Evolutionary conservation across 2,888 invertebrate genomes (phyloP).

Genomic region (Tachina fera): DNA sequence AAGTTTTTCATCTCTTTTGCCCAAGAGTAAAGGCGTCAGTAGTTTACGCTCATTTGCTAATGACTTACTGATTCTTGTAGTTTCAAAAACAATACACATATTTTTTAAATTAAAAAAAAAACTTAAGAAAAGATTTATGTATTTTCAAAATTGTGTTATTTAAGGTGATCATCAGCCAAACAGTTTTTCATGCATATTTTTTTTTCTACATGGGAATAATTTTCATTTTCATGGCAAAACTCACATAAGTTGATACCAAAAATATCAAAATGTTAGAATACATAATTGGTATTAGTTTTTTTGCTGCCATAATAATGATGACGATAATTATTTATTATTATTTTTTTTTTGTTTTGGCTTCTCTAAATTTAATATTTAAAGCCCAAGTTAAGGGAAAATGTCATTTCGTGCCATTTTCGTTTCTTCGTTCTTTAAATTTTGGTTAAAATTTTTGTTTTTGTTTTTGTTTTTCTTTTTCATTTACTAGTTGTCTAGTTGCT

Average conservation of each 20-base stretch:
- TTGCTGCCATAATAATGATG: slow-evolving; percentile 30
- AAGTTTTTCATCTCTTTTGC: slow-evolving; percentile 12
- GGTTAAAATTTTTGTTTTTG: slow-evolving; percentile 2
- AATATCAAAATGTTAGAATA: slow-evolving; percentile 13
- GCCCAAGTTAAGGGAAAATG: slow-evolving; percentile 76
- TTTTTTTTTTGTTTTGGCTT: slow-evolving; percentile 70
- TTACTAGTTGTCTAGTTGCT: slow-evolving; percentile 38
- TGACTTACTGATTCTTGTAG: slow-evolving; percentile 77
- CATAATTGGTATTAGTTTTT: slow-evolving; percentile 7
- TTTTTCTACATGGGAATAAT: slow-evolving; percentile 61
- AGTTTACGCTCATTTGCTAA: slow-evolving; percentile 78
- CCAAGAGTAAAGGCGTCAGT: slow-evolving; percentile 67
- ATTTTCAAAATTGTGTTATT: slow-evolving; percentile 23
- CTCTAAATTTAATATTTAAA: slow-evolving; percentile 9
- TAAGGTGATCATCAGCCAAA: neutral
- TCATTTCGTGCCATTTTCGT: slow-evolving; percentile 80
- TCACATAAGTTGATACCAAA: neutral
- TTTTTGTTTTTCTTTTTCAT: neutral
- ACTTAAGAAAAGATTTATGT: slow-evolving; percentile 55
- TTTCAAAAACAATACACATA: slow-evolving; percentile 31
- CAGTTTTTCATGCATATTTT: slow-evolving; percentile 33
- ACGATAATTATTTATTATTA: slow-evolving; percentile 50
- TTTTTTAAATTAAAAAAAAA: slow-evolving; percentile 11
- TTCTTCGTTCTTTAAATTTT: slow-evolving; percentile 36
- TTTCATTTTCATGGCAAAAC: slow-evolving; percentile 44